Conservation (phyloP, 2,888 invertebrate species). For the Eupithecia insigniata region DNA sequence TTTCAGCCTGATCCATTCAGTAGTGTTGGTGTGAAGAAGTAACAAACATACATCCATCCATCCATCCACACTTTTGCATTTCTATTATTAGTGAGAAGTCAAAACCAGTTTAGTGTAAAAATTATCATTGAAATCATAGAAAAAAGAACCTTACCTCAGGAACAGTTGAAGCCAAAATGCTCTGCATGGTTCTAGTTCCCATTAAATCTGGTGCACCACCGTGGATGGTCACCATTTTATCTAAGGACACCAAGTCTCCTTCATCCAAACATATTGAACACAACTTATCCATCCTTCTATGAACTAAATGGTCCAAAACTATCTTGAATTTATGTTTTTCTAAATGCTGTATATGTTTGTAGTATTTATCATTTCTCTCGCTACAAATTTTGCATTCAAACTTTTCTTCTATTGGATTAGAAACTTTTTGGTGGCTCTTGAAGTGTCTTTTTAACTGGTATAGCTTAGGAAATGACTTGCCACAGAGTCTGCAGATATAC, state of each 20-base stretch:
- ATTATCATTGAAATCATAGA: no score
- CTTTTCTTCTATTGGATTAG: constrained; percentile 19
- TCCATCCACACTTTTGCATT: no score
- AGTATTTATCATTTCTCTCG: constrained; percentile 49
- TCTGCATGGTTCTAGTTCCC: constrained; percentile 63
- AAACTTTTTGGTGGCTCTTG: constrained; percentile 13
- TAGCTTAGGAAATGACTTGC: constrained; percentile 68
- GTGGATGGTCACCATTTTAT: constrained; percentile 63
- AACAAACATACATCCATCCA: no score
- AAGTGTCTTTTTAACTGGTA: constrained; percentile 63
- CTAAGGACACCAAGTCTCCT: constrained; percentile 55
- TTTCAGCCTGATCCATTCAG: no score
- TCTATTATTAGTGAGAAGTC: no score
- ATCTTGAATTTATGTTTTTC: constrained; percentile 76
- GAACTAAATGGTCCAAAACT: constrained; percentile 62
- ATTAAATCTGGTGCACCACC: constrained; percentile 69
- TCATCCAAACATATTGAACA: constrained; percentile 71
- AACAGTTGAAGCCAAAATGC: constrained; percentile 62
- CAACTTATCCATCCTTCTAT: constrained; percentile 61
- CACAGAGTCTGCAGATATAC: constrained; percentile 71
- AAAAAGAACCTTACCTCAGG: constrained; percentile 63
- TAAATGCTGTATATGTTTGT: constrained; percentile 65
- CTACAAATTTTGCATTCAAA: constrained; percentile 68
- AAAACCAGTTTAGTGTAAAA: no score
- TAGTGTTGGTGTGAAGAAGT: no score